These are phyloP conservation scores for Venustaconcha ellipsiformis DNA, from an alignment of 1,140 invertebrate species.

Conservation along the genomic window DNA sequence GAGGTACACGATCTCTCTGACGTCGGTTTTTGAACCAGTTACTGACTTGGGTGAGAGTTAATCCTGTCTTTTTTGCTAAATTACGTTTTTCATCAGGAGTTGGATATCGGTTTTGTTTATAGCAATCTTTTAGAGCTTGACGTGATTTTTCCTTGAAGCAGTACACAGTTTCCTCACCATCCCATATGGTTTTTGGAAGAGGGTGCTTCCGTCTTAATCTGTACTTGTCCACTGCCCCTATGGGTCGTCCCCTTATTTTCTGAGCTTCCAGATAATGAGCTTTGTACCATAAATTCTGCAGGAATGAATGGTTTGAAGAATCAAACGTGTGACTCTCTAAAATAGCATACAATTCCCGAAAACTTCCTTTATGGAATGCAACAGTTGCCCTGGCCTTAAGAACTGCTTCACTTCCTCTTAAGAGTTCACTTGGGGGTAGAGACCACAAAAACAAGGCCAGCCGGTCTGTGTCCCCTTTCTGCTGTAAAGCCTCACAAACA, in stretches of 20 bases:
- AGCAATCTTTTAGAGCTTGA: conserved; percentile 79
- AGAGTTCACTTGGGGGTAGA: conserved; percentile 91
- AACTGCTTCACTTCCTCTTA: conserved; percentile 94
- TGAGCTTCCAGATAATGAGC: conserved; percentile 95
- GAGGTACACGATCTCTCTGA: conserved; percentile 81
- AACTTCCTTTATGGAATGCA: conserved; percentile 78
- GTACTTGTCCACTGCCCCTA: conserved; percentile 92
- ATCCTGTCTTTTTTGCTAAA: conserved; percentile 88
- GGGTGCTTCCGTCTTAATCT: conserved; percentile 91
- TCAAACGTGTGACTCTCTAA: conserved; percentile 93
- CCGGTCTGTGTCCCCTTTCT: conserved; percentile 92
- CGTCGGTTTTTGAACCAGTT: conserved; percentile 99
- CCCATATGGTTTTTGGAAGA: conserved; percentile 97
- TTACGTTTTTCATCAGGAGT: conserved; percentile 94
- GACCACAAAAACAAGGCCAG: conserved; percentile 97
- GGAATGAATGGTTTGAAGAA: conserved; percentile 82
- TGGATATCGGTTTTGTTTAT: conserved; percentile 84
- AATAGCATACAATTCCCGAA: conserved; percentile 89
- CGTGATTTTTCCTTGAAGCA: conserved; percentile 97
- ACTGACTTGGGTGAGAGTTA: conserved; percentile 92
- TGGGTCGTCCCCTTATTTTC: conserved; percentile 84
- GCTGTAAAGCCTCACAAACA: conserved; percentile 97
- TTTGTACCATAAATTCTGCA: conserved; percentile 95
- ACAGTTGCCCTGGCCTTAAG: conserved; percentile 98
- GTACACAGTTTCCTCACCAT: conserved; percentile 97